phyloP scores from a whole-genome alignment of 2,888 invertebrate species.

The Ditula angustiorana region DNA sequence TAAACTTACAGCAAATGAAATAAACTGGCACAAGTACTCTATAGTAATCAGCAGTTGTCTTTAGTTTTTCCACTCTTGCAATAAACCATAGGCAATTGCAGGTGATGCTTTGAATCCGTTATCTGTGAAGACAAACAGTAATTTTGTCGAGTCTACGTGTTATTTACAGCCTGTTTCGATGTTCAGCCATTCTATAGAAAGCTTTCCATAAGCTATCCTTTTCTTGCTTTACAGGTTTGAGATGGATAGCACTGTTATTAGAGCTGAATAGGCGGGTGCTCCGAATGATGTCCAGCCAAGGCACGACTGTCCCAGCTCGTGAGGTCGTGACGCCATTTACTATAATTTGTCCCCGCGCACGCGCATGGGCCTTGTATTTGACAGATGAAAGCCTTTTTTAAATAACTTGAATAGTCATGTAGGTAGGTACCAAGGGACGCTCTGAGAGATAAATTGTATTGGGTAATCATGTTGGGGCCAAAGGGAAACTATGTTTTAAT shows the following conservation, averaged over 20 bases:
- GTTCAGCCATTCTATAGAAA: constrained; percentile 15
- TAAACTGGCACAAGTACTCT: not conserved
- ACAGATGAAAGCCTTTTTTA: not conserved
- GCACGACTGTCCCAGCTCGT: constrained; percentile 71
- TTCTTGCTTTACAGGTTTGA: constrained; percentile 1
- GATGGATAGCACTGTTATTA: constrained; percentile 14
- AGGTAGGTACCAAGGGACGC: too few species aligned
- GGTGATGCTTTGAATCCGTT: constrained; percentile 24
- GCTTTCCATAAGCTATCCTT: constrained; percentile 8
- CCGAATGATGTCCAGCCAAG: constrained; percentile 53
- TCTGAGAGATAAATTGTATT: too few species aligned
- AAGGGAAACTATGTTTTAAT: too few species aligned
- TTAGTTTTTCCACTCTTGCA: constrained; percentile 21
- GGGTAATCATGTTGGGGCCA: too few species aligned
- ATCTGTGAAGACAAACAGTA: constrained; percentile 32
- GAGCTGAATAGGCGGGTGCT: constrained; percentile 41
- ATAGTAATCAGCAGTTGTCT: not conserved
- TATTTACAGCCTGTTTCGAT: constrained; percentile 30
- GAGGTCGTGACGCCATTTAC: constrained; percentile 53
- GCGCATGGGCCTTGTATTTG: constrained; percentile 1
- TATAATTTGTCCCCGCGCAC: constrained; percentile 41
- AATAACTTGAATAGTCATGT: not conserved
- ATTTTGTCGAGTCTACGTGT: constrained; percentile 32
- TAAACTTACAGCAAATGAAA: not conserved
- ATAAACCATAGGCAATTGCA: constrained; percentile 32